Evolutionary conservation across 1,140 invertebrate genomes (phyloP).

Genomic region (Chrysoperla carnea): DNA sequence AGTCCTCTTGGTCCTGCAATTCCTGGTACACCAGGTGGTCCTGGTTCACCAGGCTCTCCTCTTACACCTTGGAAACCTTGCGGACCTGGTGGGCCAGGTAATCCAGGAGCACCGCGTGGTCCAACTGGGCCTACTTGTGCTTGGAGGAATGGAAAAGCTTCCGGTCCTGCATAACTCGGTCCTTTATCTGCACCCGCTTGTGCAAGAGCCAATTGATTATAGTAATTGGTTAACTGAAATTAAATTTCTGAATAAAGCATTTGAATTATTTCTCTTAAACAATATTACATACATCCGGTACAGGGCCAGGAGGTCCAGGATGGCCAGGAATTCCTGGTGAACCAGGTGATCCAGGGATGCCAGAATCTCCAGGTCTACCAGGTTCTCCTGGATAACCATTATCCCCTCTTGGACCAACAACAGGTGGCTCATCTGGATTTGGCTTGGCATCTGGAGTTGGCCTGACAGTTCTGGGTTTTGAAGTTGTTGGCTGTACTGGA

Average conservation of each 20-base stretch:
- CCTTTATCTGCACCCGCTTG: constrained; percentile 57
- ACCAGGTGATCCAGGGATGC: constrained; percentile 41
- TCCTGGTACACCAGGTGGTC: constrained; percentile 40
- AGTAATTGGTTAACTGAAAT: constrained; percentile 32
- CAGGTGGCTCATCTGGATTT: too few species aligned
- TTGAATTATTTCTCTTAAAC: neutral
- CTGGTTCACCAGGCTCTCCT: constrained; percentile 56
- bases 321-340: constrained; percentile 44
- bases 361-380: constrained; percentile 39
- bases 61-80: constrained; percentile 65
- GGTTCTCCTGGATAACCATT: constrained; percentile 31
- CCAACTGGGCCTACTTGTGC: constrained; percentile 57
- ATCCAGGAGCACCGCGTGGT: constrained; percentile 45
- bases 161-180: constrained; percentile 31
- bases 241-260: constrained; percentile 2
- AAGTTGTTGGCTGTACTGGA: too few species aligned
- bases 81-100: constrained; percentile 45
- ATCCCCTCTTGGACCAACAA: constrained; percentile 22
- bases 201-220: constrained; percentile 41
- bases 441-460: too few species aligned
- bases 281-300: constrained; percentile 45
- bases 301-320: constrained; percentile 49
- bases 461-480: too few species aligned
- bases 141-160: constrained; percentile 57
- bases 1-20: constrained; percentile 43